Conservation (phyloP, 2,888 invertebrate genomes). For the Sepioteuthis lessoniana region DNA sequence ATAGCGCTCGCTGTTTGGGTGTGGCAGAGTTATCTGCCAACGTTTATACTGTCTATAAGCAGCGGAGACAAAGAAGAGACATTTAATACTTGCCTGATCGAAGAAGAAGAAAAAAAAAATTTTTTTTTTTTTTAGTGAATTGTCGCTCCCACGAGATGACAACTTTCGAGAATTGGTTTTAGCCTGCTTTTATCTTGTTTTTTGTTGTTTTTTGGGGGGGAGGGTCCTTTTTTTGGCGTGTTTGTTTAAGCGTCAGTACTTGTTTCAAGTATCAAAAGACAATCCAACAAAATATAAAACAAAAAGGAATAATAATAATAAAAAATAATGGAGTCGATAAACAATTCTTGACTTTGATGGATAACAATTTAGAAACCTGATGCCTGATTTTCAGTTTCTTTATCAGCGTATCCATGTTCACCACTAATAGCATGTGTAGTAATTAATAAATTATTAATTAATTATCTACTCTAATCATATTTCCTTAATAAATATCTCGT, state of each 20-base stretch:
- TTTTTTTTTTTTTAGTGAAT: neutral
- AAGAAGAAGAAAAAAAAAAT: too few species aligned
- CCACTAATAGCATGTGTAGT: neutral
- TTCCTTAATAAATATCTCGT: neutral
- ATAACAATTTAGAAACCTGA: neutral
- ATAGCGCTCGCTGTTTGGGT: too few species aligned
- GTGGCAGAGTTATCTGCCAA: too few species aligned
- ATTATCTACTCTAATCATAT: neutral
- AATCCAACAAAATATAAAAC: neutral
- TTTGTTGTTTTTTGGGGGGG: too few species aligned
- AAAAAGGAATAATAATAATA: neutral
- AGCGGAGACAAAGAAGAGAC: too few species aligned
- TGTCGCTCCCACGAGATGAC: constrained; percentile 18
- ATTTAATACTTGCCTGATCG: too few species aligned
- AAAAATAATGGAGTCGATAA: neutral
- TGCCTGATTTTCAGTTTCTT: neutral
- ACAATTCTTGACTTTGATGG: neutral
- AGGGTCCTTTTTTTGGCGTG: too few species aligned
- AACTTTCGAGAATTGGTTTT: neutral
- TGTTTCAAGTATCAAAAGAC: constrained; percentile 10
- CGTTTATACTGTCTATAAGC: too few species aligned
- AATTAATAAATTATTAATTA: neutral
- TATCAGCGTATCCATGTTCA: neutral
- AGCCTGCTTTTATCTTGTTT: neutral
- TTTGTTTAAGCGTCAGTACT: neutral